These are phyloP conservation scores for Hippocampus guttulatus DNA, from an alignment of 2,113 vertebrate genomes.

Conservation along the genomic window DNA sequence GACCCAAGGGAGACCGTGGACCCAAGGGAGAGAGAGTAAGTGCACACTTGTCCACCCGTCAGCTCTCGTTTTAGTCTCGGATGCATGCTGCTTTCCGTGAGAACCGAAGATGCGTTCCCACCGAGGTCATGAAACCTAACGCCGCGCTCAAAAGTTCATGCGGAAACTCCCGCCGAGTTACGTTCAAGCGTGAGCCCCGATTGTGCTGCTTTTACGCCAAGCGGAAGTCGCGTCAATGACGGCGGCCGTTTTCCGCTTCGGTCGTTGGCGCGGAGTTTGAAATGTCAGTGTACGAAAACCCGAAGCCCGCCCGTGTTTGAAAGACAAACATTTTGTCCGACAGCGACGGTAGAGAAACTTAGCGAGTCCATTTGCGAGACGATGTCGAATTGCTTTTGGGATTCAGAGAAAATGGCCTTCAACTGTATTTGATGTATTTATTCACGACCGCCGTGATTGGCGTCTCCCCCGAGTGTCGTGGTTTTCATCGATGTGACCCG, in stretches of 20 bases:
- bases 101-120: neutral
- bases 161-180: neutral
- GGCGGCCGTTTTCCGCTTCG: neutral
- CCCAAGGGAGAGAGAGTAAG: slow-evolving; percentile 86
- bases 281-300: neutral
- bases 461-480: neutral
- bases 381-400: neutral
- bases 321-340: neutral
- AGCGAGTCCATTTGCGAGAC: neutral
- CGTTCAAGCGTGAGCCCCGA: no score
- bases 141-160: neutral
- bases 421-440: neutral
- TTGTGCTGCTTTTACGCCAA: neutral
- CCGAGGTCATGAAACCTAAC: neutral
- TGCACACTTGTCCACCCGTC: slow-evolving; percentile 6
- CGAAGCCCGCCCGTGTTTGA: neutral
- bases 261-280: neutral
- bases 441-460: neutral
- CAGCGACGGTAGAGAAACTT: neutral
- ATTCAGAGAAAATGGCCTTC: neutral
- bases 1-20: slow-evolving; percentile 84
- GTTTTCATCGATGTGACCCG: neutral
- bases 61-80: neutral
- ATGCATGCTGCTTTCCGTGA: neutral
- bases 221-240: neutral